Base-by-base conservation (phyloP, 2,888 invertebrate genomes). In the Stratiomys singularior region DNA sequence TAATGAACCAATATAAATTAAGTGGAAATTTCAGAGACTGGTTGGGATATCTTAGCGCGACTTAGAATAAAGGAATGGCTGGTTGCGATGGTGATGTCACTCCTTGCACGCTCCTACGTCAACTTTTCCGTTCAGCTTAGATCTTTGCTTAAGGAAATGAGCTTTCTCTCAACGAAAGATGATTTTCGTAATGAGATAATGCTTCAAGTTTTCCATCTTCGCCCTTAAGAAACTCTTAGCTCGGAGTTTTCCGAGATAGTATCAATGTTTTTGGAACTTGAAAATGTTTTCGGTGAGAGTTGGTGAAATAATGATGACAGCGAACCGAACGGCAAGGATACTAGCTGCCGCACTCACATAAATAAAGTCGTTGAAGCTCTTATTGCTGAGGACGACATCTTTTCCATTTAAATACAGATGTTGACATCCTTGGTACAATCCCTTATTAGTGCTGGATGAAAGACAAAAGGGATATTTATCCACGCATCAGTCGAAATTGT, bases 1-100 rank as follows among this genome's bases (percentile, higher is more conserved):
- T 74, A 74, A 74, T 74, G 74, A 74, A 74, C 58, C 58, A 74
- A 74, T 74, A 58, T 74, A 74, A 74, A 74, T 74, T 74, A 74
- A 74, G 74, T 74, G 74, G 30, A 60, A 25, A 58, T 60, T 74
- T 52, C 58, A 58, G 60, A 58, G 58, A 58, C 37, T 74, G 74
- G 37, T 37, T 56, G 27, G n/a, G 9, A 37, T 37, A 37, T 3
- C 37, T 37, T 9, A 37, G 37, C 37, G 5, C 37, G 9, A 9
- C 37, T 9, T 9, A 37, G n/a, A 37, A 3, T 9, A 37, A 9
- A 9, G 9, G 37, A 13, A 18, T 52, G 56, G 18, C 30, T 27
- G n/a, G 18, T 27, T 37, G 66, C 30, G 18, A 11, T n/a, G 25
- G 25, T 23, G 60, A 23, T 63, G 63, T 63, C 63, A 25, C 23